phyloP scores from a whole-genome alignment of 1,140 invertebrate genomes.

The Ctenoplectra terminalis region DNA sequence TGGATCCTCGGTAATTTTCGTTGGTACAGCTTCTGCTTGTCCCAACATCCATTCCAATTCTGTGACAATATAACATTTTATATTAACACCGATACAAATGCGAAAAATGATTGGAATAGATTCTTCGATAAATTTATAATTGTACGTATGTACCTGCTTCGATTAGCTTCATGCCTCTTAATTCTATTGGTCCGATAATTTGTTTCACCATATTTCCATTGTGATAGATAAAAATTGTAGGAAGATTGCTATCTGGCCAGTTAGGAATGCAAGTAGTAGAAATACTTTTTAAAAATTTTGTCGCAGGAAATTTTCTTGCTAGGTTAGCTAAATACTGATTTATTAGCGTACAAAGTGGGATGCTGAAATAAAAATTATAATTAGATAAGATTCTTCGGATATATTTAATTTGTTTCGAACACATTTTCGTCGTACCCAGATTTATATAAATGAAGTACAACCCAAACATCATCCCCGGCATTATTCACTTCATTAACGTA shows the following conservation, averaged over 20 bases:
- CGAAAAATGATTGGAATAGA: background rate
- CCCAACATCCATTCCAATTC: slow-evolving; percentile 96
- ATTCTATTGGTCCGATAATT: slow-evolving; percentile 91
- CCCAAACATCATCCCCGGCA: slow-evolving; percentile 96
- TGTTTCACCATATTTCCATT: slow-evolving; percentile 95
- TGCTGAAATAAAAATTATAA: slow-evolving; percentile 86
- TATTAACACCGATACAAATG: background rate
- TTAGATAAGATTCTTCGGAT: background rate
- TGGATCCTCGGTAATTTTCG: slow-evolving; percentile 93
- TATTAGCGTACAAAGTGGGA: slow-evolving; percentile 94
- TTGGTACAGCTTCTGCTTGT: slow-evolving; percentile 91
- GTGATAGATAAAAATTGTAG: slow-evolving; percentile 97
- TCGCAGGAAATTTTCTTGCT: slow-evolving; percentile 92
- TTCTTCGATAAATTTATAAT: slow-evolving; percentile 18
- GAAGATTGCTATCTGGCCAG: slow-evolving; percentile 97
- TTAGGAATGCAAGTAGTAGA: slow-evolving; percentile 98
- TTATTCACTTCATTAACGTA: slow-evolving; percentile 97
- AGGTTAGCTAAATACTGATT: slow-evolving; percentile 92
- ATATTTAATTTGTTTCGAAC: background rate
- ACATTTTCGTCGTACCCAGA: slow-evolving; percentile 87
- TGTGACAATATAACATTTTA: slow-evolving; percentile 79
- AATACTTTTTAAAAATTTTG: slow-evolving; percentile 96
- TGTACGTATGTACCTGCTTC: slow-evolving; percentile 87
- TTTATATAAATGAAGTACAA: slow-evolving; percentile 97
- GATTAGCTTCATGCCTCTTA: slow-evolving; percentile 92